Conservation (phyloP, 2,797 vertebrate genomes). For the Todus mexicanus region DNA sequence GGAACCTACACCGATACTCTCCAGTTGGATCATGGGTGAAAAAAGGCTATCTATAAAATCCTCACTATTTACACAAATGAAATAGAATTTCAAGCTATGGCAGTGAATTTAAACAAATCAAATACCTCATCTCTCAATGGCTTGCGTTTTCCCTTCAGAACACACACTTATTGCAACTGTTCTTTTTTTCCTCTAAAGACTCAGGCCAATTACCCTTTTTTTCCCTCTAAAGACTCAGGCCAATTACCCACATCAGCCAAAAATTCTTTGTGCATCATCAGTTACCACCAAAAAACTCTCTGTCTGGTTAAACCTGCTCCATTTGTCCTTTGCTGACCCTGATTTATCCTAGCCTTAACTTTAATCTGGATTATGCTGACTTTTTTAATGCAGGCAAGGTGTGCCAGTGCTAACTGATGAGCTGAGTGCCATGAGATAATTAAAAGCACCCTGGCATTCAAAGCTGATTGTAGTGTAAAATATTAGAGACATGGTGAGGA, state of each 20-base stretch:
- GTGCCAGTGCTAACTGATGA: neutral
- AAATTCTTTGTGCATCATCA: neutral
- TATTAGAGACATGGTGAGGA: neutral
- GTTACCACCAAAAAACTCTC: neutral
- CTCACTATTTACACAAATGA: neutral
- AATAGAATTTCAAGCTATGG: neutral
- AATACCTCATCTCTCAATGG: neutral
- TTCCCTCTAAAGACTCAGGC: neutral
- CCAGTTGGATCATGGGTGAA: neutral
- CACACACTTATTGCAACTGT: neutral
- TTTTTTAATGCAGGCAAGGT: neutral
- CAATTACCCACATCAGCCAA: neutral
- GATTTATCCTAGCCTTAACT: neutral
- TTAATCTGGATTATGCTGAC: neutral
- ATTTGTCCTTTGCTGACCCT: neutral
- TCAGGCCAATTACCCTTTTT: neutral
- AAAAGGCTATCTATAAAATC: slow-evolving; percentile 5
- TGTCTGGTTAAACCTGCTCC: neutral
- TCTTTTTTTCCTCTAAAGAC: neutral
- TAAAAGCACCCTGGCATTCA: neutral
- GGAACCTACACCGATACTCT: neutral
- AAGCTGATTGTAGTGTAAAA: neutral
- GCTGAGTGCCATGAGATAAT: neutral
- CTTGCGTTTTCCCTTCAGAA: neutral
- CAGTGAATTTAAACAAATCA: neutral